phyloP scores from a whole-genome alignment of 1,140 invertebrate genomes.

The Lordiphosa clarofinis region DNA sequence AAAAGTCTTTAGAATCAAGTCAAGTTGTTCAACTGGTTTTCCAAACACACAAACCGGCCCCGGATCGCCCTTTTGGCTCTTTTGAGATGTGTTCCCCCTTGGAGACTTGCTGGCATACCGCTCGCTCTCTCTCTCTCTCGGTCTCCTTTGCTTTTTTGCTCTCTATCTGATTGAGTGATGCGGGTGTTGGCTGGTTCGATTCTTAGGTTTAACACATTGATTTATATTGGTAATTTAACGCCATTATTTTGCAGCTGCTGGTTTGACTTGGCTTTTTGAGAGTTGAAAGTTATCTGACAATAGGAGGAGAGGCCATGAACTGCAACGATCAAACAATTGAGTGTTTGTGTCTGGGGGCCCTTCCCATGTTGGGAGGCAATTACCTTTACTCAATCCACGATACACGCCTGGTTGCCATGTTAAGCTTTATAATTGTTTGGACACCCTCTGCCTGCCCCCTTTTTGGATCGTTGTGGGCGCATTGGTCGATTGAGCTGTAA shows the following conservation, averaged over 20 bases:
- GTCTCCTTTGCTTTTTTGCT: neutral
- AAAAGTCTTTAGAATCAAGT: conserved; percentile 75
- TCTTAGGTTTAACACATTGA: conserved; percentile 60
- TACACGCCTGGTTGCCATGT: conserved; percentile 51
- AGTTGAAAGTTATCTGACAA: conserved; percentile 58
- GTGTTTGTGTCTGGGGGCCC: conserved; percentile 27
- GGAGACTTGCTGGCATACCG: conserved; percentile 24
- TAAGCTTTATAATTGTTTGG: conserved; percentile 67
- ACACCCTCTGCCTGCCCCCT: conserved; percentile 32
- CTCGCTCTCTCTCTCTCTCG: neutral
- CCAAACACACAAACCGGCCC: conserved; percentile 39
- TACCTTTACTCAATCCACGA: conserved; percentile 11
- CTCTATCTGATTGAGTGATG: conserved; percentile 32
- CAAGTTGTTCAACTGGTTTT: conserved; percentile 72
- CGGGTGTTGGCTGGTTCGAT: conserved; percentile 35
- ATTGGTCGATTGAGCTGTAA: conserved; percentile 51
- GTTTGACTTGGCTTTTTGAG: conserved; percentile 3
- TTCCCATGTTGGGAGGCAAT: conserved; percentile 4
- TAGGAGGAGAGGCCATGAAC: conserved; percentile 49
- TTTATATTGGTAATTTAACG: conserved; percentile 76
- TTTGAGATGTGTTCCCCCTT: conserved; percentile 15
- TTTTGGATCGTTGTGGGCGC: neutral
- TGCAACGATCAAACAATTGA: conserved; percentile 66
- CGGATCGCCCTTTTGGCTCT: conserved; percentile 41
- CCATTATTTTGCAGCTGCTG: conserved; percentile 64